Evolutionary conservation across 2,113 vertebrate genomes (phyloP).

Genomic region (Talpa occidentalis): DNA sequence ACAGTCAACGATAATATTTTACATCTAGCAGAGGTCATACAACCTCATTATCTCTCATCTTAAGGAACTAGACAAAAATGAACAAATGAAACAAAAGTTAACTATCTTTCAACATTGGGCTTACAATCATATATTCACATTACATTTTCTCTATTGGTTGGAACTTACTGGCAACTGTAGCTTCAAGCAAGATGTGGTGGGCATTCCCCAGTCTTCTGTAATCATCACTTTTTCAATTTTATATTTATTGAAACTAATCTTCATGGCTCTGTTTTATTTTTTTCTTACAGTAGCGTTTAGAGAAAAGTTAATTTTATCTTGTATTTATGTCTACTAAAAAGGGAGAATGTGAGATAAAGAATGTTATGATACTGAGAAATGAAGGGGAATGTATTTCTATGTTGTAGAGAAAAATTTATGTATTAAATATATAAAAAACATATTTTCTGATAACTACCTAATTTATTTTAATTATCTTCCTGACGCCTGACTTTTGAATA

Average conservation of each 20-base stretch:
- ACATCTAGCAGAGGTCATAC: neutral
- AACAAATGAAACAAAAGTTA: neutral
- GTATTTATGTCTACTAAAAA: neutral
- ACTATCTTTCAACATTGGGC: neutral
- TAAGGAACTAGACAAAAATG: no score
- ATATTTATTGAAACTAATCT: neutral
- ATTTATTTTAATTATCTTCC: neutral
- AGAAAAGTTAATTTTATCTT: neutral
- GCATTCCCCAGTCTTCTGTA: neutral
- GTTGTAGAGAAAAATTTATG: neutral
- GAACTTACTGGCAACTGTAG: neutral
- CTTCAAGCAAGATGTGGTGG: neutral
- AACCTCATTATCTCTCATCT: neutral
- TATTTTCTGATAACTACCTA: neutral
- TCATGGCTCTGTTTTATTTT: neutral
- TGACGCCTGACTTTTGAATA: conserved; percentile 10
- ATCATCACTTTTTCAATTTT: neutral
- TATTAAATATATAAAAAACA: neutral
- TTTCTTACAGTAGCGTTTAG: neutral
- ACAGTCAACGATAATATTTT: neutral
- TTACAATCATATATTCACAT: neutral
- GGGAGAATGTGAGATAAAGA: neutral
- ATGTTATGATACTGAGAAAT: neutral
- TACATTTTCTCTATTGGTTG: neutral
- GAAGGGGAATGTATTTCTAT: neutral